Evolutionary conservation across 2,113 vertebrate species (phyloP).

Genomic region (Hypanus sabinus): DNA sequence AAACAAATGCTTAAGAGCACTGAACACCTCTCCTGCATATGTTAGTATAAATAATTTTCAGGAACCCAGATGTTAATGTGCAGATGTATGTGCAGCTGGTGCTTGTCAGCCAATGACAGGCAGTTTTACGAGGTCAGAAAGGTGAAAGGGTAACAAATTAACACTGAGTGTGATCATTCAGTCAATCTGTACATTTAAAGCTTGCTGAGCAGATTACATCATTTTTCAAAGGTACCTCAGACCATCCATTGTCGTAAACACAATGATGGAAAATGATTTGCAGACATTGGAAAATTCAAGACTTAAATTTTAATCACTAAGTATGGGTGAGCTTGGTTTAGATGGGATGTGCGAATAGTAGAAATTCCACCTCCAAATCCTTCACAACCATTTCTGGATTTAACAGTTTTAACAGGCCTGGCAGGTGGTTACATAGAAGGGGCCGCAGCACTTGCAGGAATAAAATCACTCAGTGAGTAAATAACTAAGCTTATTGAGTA

Average conservation of each 20-base stretch:
- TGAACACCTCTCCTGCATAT: not conserved
- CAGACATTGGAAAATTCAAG: not conserved
- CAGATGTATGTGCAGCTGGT: not conserved
- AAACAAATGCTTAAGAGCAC: not conserved
- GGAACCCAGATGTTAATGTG: no score
- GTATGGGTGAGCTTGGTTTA: not conserved
- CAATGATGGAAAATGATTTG: not conserved
- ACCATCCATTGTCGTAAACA: not conserved
- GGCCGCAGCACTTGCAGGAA: not conserved
- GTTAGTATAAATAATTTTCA: no score
- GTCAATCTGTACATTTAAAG: not conserved
- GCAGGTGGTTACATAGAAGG: no score
- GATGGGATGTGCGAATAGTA: not conserved
- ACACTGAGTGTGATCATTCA: not conserved
- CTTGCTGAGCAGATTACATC: not conserved
- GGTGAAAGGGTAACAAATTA: not conserved
- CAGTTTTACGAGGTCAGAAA: not conserved
- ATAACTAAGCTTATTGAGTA: no score
- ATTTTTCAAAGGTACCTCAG: not conserved
- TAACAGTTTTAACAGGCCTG: not conserved
- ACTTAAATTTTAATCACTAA: not conserved
- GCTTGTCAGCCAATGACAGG: not conserved
- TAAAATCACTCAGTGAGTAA: no score
- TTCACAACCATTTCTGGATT: not conserved
- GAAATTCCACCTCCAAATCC: not conserved